Base-by-base conservation (phyloP, 1,140 invertebrate species). In the Charaxes varanes region DNA sequence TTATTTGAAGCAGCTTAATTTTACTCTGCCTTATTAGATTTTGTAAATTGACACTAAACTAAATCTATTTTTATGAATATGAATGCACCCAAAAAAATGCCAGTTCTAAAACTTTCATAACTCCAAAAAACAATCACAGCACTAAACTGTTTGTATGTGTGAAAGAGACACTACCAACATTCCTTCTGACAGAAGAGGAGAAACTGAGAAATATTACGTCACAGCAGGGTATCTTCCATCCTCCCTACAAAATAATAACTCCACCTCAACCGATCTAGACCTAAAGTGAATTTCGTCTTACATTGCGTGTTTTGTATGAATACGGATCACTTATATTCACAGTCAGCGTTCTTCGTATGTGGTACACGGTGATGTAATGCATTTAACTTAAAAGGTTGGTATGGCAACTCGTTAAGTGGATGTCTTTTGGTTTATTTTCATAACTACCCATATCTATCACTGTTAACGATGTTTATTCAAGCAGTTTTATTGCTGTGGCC, bases 391-490 rank as follows among this genome's bases (percentile, higher is more conserved):
- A 11, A 2, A 27, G 27, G 17, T 52, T 61, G 57, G 62, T 67
- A 63, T 35, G 16, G 18, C 38, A 62, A 57, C 72, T 82, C 74
- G 78, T 82, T 82, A 78, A 65, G 50, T 52, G 37, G 50, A 36
- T 44, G 60, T 65, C 55, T 71, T 66, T 79, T 79, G 58, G 66
- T 82, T 79, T 79, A 79, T 82, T 82, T 81, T 76, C 72, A 69
- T 79, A 82, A 82, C 67, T 73, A 81, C 68, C 61, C 66, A 59
- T 74, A 82, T 82, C 77, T 79, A 82, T 82, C 74, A 82, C 71
- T 73, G 78, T 79, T 82, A 82, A 82, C 78, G 72, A 81, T 78
- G 77, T 82, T 82, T 82, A 82, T 82, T 79, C 71, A 82, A 82
- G 68, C 74, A 60, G 62, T 63, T 72, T 54, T 40, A 44, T 26